These are phyloP conservation scores for Holothuria leucospilota DNA, from an alignment of 53 echinoderm and acorn worm species.

Conservation along the genomic window DNA sequence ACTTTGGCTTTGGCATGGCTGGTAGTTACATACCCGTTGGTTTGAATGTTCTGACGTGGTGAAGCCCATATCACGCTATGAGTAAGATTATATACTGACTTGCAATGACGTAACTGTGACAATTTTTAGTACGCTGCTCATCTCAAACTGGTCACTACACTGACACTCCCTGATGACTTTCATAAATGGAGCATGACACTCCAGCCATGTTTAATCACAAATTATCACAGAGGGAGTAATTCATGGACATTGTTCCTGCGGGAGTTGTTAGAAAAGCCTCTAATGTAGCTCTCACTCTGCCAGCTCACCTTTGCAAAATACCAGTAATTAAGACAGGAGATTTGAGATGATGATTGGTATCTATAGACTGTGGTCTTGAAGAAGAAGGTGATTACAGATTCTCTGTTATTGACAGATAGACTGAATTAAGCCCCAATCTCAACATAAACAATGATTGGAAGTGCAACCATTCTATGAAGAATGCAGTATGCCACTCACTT, in stretches of 20 bases:
- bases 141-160: too few species aligned
- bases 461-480: not conserved
- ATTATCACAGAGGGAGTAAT: not conserved
- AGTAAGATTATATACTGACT: too few species aligned
- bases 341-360: constrained; percentile 33
- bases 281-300: not conserved
- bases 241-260: constrained; percentile 12
- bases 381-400: constrained; percentile 19
- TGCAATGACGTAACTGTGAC: too few species aligned
- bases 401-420: constrained; percentile 18
- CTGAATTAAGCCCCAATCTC: constrained; percentile 4
- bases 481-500: not conserved
- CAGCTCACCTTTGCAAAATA: constrained; percentile 23
- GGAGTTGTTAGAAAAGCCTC: constrained; percentile 3
- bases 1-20: too few species aligned
- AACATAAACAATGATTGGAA: constrained; percentile 11
- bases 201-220: constrained; percentile 18
- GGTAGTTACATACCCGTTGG: too few species aligned
- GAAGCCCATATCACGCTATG: too few species aligned
- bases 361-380: not conserved
- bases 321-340: constrained; percentile 34
- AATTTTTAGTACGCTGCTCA: too few species aligned
- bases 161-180: too few species aligned
- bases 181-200: constrained; percentile 24
- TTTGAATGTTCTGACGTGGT: too few species aligned